Evolutionary conservation across 2,888 invertebrate genomes (phyloP), one percentile per base, ranked within the genome.

Genomic region (Autographa gamma): DNA sequence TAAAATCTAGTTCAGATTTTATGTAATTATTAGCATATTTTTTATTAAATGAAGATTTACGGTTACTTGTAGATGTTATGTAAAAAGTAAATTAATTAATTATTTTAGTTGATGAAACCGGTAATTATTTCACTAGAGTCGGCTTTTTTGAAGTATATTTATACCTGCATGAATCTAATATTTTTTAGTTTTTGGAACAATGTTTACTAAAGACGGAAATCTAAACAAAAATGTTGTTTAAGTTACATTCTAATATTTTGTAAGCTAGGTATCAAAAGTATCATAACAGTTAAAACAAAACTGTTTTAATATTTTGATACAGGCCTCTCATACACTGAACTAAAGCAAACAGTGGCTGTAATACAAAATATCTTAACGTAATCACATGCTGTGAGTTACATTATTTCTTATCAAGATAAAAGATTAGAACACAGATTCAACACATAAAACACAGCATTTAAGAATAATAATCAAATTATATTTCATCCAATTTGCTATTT

Each of bases 331-430:
- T n/a, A 7, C n/a, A 7, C 7, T n/a, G n/a, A n/a, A n/a, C 48
- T 6, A 48, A 48, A n/a, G 48, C 38, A 7, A 48, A 48, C 48
- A 48, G 6, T 59, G 63, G 11, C 2, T 16, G 31, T 68, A 58
- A 71, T 67, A 38, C 11, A 11, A 67, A 8, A 66, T 54, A 38
- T 38, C 52, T 19, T 63, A 25, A 19, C n/a, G 19, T 62, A 54
- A 70, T 74, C 48, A 48, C 19, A 32, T 14, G 43, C 25, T 11
- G 13, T 19, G n/a, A 52, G 61, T 52, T 59, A 59, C 32, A 63
- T 73, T 66, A 66, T 56, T 56, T 9, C 60, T 60, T 76, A 76
- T 73, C 77, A 56, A 63, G 63, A 66, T 63, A n/a, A 58, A 8
- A 38, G 68, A 76, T 76, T 76, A 54, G 43, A 43, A n/a, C 56